A percentile compares a stretch with the other conserved stretches of the same genome.
Conservation (phyloP, 2,113 vertebrate species). For the Hyaena hyaena region DNA sequence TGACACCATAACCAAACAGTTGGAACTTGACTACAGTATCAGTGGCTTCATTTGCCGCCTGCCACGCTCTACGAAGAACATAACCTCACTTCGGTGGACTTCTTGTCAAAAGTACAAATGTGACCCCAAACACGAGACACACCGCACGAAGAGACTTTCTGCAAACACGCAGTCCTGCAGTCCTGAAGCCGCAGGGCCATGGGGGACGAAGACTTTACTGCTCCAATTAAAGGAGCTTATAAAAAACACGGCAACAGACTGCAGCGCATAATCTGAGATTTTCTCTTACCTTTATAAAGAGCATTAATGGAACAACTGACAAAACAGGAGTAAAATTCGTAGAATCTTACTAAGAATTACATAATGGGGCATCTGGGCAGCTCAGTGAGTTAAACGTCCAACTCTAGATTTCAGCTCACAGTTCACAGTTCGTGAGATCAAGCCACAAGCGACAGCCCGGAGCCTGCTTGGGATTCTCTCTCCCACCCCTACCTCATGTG, state of each 20-base stretch:
- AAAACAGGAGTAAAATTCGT: background rate
- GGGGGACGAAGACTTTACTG: background rate
- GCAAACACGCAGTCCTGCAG: background rate
- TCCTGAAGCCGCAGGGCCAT: background rate
- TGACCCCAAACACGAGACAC: background rate
- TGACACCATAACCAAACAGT: background rate
- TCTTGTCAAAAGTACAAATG: background rate
- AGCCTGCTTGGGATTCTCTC: no score
- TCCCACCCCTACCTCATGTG: no score
- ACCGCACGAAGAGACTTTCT: background rate
- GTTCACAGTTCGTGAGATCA: no score
- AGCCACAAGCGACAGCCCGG: no score
- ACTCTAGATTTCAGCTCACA: background rate
- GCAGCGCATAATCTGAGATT: background rate
- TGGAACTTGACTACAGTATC: background rate
- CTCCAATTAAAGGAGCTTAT: background rate
- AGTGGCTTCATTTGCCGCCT: background rate
- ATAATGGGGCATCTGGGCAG: background rate
- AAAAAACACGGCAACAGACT: background rate
- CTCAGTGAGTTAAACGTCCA: background rate
- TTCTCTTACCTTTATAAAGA: background rate
- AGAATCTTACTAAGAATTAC: background rate
- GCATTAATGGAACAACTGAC: background rate
- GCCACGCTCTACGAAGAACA: background rate
- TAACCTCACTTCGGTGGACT: background rate